A percentile compares a stretch with the other conserved stretches of the same genome.
These are phyloP conservation scores for Tauraco hartlaubi DNA, from an alignment of 2,797 vertebrate genomes.

Conservation along the genomic window DNA sequence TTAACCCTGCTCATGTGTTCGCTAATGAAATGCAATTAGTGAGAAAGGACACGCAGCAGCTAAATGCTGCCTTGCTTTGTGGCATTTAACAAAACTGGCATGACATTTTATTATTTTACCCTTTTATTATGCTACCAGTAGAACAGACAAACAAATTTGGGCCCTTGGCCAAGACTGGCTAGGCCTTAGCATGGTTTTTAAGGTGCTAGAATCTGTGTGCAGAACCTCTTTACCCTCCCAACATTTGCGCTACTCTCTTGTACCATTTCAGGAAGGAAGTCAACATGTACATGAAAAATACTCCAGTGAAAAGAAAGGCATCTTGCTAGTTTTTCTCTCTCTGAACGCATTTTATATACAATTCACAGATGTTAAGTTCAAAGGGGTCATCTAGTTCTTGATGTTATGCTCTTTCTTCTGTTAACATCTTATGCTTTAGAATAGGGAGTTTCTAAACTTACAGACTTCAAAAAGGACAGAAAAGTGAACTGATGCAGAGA, in stretches of 20 bases:
- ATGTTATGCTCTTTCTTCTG: neutral
- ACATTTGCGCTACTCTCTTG: fast-evolving
- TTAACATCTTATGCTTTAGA: neutral
- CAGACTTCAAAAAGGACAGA: neutral
- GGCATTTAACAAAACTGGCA: neutral
- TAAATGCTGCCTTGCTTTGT: neutral
- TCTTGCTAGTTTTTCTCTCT: neutral
- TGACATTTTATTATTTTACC: neutral
- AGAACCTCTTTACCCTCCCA: neutral
- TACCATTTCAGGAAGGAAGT: neutral
- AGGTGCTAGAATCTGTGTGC: neutral
- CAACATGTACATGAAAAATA: neutral
- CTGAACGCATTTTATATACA: neutral
- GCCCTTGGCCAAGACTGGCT: neutral
- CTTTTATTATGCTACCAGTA: neutral
- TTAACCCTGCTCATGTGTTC: neutral
- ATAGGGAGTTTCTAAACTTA: neutral
- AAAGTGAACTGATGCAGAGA: neutral
- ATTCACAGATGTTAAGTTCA: neutral
- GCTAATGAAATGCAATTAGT: neutral
- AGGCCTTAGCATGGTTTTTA: neutral
- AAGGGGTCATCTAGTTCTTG: neutral
- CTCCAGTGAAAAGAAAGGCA: neutral
- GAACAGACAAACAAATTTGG: neutral
- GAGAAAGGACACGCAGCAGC: neutral